Conservation (phyloP, 1,140 invertebrate species). For the Pogonomyrmex barbatus region DNA sequence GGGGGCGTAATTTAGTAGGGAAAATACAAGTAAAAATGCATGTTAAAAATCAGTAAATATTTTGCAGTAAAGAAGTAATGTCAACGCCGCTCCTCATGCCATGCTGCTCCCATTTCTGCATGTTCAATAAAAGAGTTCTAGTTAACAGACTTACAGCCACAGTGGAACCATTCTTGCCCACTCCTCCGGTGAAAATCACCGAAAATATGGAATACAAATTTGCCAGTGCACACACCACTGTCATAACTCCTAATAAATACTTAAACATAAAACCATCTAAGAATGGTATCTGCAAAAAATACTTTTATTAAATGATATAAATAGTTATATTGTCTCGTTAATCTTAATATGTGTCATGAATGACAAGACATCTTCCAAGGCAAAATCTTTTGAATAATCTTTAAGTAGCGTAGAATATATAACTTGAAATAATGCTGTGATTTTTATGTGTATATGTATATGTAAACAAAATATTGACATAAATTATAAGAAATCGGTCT, state of each 20-base stretch:
- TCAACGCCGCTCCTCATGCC: slow-evolving; percentile 84
- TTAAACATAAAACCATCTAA: slow-evolving; percentile 90
- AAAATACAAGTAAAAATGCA: slow-evolving; percentile 65
- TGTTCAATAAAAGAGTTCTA: slow-evolving; percentile 79
- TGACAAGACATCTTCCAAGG: slow-evolving; percentile 13
- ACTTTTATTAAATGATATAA: slow-evolving; percentile 74
- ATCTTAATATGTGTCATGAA: slow-evolving; percentile 46
- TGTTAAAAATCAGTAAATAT: slow-evolving; percentile 76
- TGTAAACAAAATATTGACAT: neutral
- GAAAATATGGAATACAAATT: slow-evolving; percentile 90
- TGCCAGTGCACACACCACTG: slow-evolving; percentile 89
- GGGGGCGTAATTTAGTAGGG: slow-evolving; percentile 58
- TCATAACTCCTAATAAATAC: slow-evolving; percentile 91
- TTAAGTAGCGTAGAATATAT: slow-evolving; percentile 4
- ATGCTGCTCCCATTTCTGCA: slow-evolving; percentile 83
- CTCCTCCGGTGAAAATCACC: slow-evolving; percentile 96
- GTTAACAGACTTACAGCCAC: slow-evolving; percentile 91
- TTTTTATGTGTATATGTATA: neutral
- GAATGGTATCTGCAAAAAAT: slow-evolving; percentile 86
- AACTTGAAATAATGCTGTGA: neutral
- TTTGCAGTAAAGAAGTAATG: slow-evolving; percentile 78
- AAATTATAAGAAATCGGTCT: slow-evolving; percentile 6
- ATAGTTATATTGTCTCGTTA: slow-evolving; percentile 28
- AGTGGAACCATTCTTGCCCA: slow-evolving; percentile 98
- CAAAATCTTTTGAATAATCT: neutral